Evolutionary conservation across 2,888 invertebrate genomes (phyloP).

Genomic region (Idaea biselata): DNA sequence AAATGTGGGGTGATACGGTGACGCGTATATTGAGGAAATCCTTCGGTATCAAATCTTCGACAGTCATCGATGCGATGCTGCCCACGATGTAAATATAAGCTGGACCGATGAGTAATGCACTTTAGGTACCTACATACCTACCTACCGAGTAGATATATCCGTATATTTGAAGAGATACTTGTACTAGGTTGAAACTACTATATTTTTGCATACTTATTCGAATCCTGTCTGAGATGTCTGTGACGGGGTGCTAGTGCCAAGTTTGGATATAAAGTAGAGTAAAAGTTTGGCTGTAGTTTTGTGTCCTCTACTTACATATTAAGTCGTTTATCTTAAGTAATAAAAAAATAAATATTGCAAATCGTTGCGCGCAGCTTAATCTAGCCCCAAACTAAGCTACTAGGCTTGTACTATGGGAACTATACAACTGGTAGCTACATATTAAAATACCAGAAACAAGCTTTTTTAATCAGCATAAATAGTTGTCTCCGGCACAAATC

Average conservation of each 20-base stretch:
- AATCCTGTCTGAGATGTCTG: background rate
- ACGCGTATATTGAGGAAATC: constrained; percentile 69
- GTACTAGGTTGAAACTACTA: background rate
- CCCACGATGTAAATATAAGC: constrained; percentile 30
- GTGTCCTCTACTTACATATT: background rate
- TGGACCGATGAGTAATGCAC: constrained; percentile 25
- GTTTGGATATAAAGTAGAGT: background rate
- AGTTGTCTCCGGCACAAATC: no score
- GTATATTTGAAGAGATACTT: no score
- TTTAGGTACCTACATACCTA: constrained; percentile 13
- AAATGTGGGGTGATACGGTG: constrained; percentile 53
- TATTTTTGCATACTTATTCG: background rate
- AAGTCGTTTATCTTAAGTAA: no score
- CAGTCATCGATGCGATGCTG: constrained; percentile 67
- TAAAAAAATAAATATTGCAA: no score
- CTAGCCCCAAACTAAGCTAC: no score
- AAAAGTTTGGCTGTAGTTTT: background rate
- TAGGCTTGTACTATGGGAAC: no score
- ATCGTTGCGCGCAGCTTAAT: no score
- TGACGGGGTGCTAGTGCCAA: background rate
- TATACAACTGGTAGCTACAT: no score
- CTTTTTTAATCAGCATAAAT: no score
- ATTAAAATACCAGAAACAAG: no score
- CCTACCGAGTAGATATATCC: background rate
- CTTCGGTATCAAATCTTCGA: constrained; percentile 53